Base-by-base conservation (phyloP, 2,113 vertebrate species). In the Ceuthmochares aereus region DNA sequence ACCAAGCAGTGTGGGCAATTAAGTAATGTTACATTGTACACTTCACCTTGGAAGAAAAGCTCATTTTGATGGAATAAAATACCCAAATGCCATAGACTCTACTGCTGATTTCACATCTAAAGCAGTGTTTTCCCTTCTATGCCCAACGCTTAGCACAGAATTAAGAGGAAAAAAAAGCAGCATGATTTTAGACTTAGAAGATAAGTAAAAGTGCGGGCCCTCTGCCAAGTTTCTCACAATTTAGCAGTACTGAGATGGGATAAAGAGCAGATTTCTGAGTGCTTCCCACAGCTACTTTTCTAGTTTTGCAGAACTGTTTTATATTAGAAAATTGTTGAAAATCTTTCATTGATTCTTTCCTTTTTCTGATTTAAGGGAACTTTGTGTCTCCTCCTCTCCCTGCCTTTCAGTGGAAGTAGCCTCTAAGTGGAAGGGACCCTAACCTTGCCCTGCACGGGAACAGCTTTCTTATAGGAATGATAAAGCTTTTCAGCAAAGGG, bases 171-270 rank as follows among this genome's bases (percentile, higher is more conserved):
- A 14, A 69, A 87, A 87, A 94, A 75, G 63, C 80, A 81, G 73
- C 81, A n/a, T 73, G 89, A 94, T 95, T 96, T 94, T 91, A 93
- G 87, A 90, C 84, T 89, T 54, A 89, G 37, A 69, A 93, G 88
- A 95, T 91, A 96, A 96, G 92, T 87, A 80, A 94, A 93, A 93
- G 80, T 83, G 74, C 91, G 91, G 95, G 95, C 85, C 36, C 63
- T 91, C 93, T 94, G 96, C 96, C 96, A 97, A 94, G 67, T 92
- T 96, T 96, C 85, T 96, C 90, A 95, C 95, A 88, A 96, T 94
- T 96, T 96, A 96, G 90, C 75, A 81, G 74, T 14, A 37, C 87
- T 56, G 83, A 87, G 91, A 92, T 91, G 81, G 94, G 96, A 96
- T 96, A 96, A 97, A 95, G 83, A 95, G 73, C 93, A 95, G 87